phyloP scores from a whole-genome alignment of 2,113 vertebrate species.

The Pangasianodon hypophthalmus region DNA sequence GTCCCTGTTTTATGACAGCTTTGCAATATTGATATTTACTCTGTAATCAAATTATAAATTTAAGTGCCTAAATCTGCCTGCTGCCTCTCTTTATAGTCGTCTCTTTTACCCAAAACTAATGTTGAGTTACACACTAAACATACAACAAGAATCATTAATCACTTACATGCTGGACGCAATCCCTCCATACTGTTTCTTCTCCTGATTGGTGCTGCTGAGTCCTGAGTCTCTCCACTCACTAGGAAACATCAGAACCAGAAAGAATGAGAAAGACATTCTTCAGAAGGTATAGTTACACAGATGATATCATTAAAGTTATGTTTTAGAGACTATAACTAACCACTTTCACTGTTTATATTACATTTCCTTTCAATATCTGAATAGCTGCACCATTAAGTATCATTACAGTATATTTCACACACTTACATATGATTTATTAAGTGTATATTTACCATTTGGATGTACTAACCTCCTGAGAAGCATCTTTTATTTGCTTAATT shows the following conservation, averaged over 20 bases:
- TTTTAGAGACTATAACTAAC: neutral
- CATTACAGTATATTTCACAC: neutral
- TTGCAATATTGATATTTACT: neutral
- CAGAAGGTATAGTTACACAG: neutral
- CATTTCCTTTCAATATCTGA: neutral
- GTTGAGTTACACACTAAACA: neutral
- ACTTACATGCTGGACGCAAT: neutral
- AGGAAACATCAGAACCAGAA: neutral
- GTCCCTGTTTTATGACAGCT: neutral
- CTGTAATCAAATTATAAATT: neutral
- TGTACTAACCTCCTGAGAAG: neutral
- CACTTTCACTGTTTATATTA: neutral
- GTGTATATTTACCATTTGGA: neutral
- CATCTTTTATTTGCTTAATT: neutral
- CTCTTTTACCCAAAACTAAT: neutral
- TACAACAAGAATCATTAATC: neutral
- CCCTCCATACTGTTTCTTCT: neutral
- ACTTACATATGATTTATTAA: neutral
- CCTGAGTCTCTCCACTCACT: conserved; percentile 6
- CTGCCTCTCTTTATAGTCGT: neutral
- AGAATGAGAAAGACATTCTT: neutral
- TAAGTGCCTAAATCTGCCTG: neutral
- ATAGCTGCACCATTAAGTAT: neutral
- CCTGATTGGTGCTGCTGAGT: conserved; percentile 1
- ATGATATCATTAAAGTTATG: neutral